phyloP scores from a whole-genome alignment of 2,888 invertebrate genomes.

The Xestoiulus laeticollis region DNA sequence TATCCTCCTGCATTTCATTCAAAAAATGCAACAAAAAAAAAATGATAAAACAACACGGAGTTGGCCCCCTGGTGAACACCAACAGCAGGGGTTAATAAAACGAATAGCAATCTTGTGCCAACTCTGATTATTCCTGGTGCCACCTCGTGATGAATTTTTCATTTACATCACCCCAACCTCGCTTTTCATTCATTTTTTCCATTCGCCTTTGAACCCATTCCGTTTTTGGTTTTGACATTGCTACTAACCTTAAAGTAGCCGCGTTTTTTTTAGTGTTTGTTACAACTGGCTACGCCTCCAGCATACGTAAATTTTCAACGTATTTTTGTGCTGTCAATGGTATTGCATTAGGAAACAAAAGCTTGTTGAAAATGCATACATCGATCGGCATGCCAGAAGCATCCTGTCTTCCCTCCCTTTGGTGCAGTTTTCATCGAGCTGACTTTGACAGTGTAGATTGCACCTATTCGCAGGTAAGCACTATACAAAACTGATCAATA shows the following conservation, averaged over 20 bases:
- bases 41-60: conserved; percentile 15
- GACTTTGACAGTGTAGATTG: neutral
- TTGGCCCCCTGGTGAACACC: neutral
- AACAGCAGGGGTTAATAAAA: conserved; percentile 13
- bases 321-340: neutral
- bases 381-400: conserved; percentile 5
- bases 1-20: conserved; percentile 8
- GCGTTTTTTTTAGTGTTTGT: neutral
- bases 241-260: neutral
- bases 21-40: conserved; percentile 14
- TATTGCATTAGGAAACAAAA: neutral
- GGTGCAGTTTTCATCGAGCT: neutral
- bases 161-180: conserved; percentile 4
- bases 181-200: neutral
- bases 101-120: conserved; percentile 3
- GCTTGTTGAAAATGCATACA: neutral
- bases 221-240: neutral
- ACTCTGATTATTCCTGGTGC: conserved; percentile 23
- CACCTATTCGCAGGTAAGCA: neutral
- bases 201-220: conserved; percentile 19
- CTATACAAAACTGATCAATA: neutral
- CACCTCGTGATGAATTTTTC: conserved; percentile 11
- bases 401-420: neutral
- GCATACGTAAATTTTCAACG: neutral
- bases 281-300: neutral